Evolutionary conservation across 92 coral and sea anemone genomes (phyloP).

Genomic region (Paragorgia papillata): DNA sequence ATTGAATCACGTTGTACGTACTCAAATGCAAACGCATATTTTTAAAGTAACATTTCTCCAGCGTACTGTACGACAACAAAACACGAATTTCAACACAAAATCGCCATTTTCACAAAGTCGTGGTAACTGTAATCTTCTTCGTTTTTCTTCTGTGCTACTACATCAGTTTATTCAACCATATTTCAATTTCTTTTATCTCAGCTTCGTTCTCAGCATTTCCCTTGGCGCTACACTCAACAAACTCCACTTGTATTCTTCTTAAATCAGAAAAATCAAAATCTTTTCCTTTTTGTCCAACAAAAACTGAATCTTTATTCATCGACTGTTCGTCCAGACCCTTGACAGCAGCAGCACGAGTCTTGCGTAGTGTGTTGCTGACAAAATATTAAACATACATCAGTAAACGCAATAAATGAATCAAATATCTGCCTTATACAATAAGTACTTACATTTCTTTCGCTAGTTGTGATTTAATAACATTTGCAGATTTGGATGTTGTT

Average conservation of each 20-base stretch:
- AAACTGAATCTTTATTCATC: conserved; percentile 44
- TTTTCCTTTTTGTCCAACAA: conserved; percentile 82
- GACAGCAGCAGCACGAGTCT: conserved; percentile 96
- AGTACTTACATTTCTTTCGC: conserved; percentile 93
- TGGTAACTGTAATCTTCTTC: too few relatives aligned
- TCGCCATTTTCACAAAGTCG: too few relatives aligned
- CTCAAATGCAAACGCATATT: too few relatives aligned
- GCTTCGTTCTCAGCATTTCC: conserved; percentile 68
- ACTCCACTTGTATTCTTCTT: conserved; percentile 74
- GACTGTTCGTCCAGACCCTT: conserved; percentile 89
- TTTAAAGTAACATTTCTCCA: too few relatives aligned
- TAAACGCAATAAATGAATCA: too few relatives aligned
- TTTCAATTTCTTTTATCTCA: conserved; percentile 59
- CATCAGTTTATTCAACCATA: conserved; percentile 60
- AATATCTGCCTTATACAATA: neutral
- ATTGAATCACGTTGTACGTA: too few relatives aligned
- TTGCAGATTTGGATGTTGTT: conserved; percentile 89
- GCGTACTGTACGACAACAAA: too few relatives aligned
- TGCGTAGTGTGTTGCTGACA: conserved; percentile 89
- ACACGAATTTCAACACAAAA: too few relatives aligned
- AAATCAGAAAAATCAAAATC: conserved; percentile 91
- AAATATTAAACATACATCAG: neutral
- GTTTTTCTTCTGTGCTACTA: neutral
- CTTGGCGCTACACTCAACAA: conserved; percentile 86
- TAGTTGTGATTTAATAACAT: conserved; percentile 85